Base-by-base conservation (phyloP, 2,888 invertebrate species). In the Andrena camellia region DNA sequence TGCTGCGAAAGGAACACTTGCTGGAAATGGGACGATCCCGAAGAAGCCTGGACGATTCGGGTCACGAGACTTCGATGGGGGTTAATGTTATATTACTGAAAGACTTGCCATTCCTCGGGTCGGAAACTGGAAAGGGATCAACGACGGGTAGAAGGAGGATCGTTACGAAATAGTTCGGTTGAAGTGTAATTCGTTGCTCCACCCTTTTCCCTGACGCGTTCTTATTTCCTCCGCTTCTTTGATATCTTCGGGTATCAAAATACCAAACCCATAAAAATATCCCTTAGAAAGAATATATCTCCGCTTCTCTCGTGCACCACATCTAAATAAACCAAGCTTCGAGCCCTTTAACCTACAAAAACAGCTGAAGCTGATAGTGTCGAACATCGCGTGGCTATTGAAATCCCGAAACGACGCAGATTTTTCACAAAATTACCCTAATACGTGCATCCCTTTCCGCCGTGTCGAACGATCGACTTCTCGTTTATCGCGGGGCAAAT, bases 21-120 rank as follows among this genome's bases (percentile, higher is more conserved):
- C 75, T 80, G 87, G 72, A 84, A 87, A 81, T 82, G 80, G 72
- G 80, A 80, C 86, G 84, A 88, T 81, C 81, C 80, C 81, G 77
- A 83, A 81, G 78, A 72, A 78, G 84, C 70, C 82, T 71, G 67
- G 74, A 69, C 86, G 84, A 88, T 86, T 88, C 84, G 80, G 88
- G 88, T 87, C 88, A 89, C 79, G 79, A 81, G 75, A 59, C 79
- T 71, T 78, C 88, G 89, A 87, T 85, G 71, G 81, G 69, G 83
- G 87, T 88, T 89, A 87, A 89, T 81, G 88, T 88, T 88, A 89
- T 85, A 80, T 88, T 80, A 72, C 69, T 54, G 76, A 83, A 74
- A 81, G 88, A 83, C 81, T 89, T 81, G 76, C 89, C 81, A 83
- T 89, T 87, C 81, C 79, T 57, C 59, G 57, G 63, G 62, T 78